Percentiles rank a stretch among this genome's conserved stretches.
Evolutionary conservation across 1,140 invertebrate species (phyloP).

Genomic region (Drosophila arawakana): DNA sequence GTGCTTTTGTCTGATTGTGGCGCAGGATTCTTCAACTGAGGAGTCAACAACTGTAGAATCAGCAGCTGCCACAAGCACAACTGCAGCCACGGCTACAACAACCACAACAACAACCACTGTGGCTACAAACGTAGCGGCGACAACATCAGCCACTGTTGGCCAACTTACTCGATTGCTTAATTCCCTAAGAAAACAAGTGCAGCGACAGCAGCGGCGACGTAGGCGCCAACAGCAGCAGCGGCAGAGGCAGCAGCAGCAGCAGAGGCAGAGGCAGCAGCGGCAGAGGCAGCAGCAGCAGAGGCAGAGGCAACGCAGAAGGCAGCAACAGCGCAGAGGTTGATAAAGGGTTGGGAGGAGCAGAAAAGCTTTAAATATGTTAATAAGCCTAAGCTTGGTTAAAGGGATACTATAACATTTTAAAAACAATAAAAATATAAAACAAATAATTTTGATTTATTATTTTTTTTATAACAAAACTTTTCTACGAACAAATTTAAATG

Average conservation of each 20-base stretch:
- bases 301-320: neutral
- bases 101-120: neutral
- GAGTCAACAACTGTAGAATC: neutral
- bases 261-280: neutral
- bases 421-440: no score
- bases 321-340: conserved; percentile 1
- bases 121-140: neutral
- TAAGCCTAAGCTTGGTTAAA: no score
- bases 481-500: no score
- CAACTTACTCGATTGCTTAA: no score
- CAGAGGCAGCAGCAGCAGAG: neutral
- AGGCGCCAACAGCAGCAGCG: conserved; percentile 5
- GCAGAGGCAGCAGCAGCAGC: conserved; percentile 6
- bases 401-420: no score
- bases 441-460: no score
- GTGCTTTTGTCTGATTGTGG: neutral
- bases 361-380: neutral
- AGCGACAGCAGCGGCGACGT: conserved; percentile 6
- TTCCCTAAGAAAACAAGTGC: neutral
- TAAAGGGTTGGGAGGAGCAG: neutral
- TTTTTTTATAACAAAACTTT: no score
- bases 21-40: neutral
- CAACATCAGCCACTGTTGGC: neutral
- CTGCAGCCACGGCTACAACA: conserved; percentile 6
- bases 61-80: neutral